These are phyloP conservation scores for Masnerella sp. DNA, from an alignment of 2,888 invertebrate genomes.

Conservation along the genomic window DNA sequence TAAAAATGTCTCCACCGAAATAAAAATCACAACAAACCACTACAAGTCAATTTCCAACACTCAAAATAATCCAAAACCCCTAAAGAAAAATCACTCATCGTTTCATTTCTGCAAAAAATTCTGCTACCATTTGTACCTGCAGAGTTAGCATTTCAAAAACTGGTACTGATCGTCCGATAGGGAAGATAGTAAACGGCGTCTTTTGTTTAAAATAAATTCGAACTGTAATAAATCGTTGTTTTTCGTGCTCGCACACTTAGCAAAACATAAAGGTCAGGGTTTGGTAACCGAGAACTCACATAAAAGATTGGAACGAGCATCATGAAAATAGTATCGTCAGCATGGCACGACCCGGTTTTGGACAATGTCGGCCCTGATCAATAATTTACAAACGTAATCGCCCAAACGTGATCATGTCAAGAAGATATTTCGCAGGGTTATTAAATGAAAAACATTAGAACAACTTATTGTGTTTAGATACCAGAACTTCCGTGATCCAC, in stretches of 20 bases:
- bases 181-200: slow-evolving; percentile 7
- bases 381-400: slow-evolving; percentile 51
- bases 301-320: slow-evolving; percentile 25
- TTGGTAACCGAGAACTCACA: slow-evolving; percentile 42
- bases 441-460: not conserved
- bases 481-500: slow-evolving; percentile 34
- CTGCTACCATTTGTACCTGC: not conserved
- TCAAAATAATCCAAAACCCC: not conserved
- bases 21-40: too few relatives aligned
- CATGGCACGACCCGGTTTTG: slow-evolving; percentile 57
- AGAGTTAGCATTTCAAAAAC: too few relatives aligned
- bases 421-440: slow-evolving; percentile 24
- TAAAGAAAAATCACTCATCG: too few relatives aligned
- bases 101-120: too few relatives aligned
- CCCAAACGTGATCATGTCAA: slow-evolving; percentile 43
- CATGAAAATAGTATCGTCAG: slow-evolving; percentile 43
- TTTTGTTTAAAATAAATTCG: slow-evolving; percentile 38
- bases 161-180: slow-evolving; percentile 44
- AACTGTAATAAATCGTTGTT: slow-evolving; percentile 36
- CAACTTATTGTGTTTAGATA: not conserved
- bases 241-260: slow-evolving; percentile 30
- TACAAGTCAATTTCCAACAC: not conserved
- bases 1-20: not conserved
- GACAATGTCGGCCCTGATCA: slow-evolving; percentile 49
- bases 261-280: slow-evolving; percentile 54